Conservation (phyloP, 2,888 invertebrate genomes). For the Tenthredo distinguenda region DNA sequence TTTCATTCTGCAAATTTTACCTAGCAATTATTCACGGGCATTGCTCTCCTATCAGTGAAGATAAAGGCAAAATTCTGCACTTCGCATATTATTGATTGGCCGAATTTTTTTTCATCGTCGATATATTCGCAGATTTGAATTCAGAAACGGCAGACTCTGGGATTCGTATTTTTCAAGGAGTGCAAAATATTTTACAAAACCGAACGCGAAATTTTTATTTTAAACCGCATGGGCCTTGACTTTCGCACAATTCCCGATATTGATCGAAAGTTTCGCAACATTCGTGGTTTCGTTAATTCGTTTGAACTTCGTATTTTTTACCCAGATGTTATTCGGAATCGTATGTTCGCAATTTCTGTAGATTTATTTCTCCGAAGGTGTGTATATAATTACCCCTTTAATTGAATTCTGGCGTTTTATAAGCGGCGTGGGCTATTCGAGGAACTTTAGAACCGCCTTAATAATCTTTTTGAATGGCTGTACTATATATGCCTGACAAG, state of each 20-base stretch:
- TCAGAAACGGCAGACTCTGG: too few species aligned
- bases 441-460: not conserved
- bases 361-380: constrained; percentile 1
- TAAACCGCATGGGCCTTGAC: too few species aligned
- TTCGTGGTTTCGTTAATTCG: too few species aligned
- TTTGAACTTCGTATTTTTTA: not conserved
- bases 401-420: not conserved
- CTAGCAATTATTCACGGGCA: not conserved
- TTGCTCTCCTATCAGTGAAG: not conserved
- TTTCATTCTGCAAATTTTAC: not conserved
- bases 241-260: too few species aligned
- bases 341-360: not conserved
- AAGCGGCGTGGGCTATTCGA: not conserved
- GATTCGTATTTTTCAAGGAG: too few species aligned
- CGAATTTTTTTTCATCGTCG: not conserved
- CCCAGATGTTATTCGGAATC: not conserved
- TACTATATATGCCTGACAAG: not conserved
- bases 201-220: too few species aligned
- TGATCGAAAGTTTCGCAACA: too few species aligned
- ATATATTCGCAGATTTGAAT: too few species aligned
- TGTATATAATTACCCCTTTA: not conserved
- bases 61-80: not conserved
- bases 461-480: not conserved
- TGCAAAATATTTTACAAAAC: too few species aligned
- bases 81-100: too few species aligned